Base-by-base conservation (phyloP, 2,797 vertebrate genomes). In the Octomys mimax region DNA sequence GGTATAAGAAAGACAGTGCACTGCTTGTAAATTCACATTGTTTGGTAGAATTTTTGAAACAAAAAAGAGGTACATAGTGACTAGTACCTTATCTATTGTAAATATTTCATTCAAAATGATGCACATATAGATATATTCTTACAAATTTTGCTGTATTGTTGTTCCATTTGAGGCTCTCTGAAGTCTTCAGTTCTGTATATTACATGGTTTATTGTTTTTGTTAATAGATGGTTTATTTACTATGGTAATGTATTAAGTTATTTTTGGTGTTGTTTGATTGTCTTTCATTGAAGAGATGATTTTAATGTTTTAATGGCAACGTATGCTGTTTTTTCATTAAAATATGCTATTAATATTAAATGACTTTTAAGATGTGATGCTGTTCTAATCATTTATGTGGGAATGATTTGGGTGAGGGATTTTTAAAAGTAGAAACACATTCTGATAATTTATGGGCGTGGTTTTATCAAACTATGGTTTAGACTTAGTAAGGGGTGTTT, bases 81-180 rank as follows among this genome's bases (percentile, higher is more conserved):
- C 97, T 98, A 98, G 99, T 99, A 99, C 98, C 97, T 95, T 95
- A 93, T 91, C 94, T 99, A 98, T 98, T 99, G 99, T 99, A 99
- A 99, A 99, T 99, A 99, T 99, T 99, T 99, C 99, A 99, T 99
- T 99, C 98, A 98, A 99, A 99, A 99, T 98, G 98, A 99, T 99
- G 99, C 98, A 98, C 99, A 99, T 99, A 99, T 99, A 99, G 99
- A 99, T 99, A 99, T 99, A 99, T 99, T 99, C 99, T 99, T 99
- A 99, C 99, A 99, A 99, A 99, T 99, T 98, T 99, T 99, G 98
- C 99, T 99, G 99, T 99, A 99, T 99, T 99, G 99, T 98, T 99
- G 99, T 99, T 99, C 99, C 99, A 99, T 99, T 98, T 98, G 98
- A 99, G 99, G 98, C 99, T 98, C 98, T 99, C 99, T 98, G 97